Evolutionary conservation across 2,113 vertebrate species (phyloP).

Genomic region (Malurus elegans): DNA sequence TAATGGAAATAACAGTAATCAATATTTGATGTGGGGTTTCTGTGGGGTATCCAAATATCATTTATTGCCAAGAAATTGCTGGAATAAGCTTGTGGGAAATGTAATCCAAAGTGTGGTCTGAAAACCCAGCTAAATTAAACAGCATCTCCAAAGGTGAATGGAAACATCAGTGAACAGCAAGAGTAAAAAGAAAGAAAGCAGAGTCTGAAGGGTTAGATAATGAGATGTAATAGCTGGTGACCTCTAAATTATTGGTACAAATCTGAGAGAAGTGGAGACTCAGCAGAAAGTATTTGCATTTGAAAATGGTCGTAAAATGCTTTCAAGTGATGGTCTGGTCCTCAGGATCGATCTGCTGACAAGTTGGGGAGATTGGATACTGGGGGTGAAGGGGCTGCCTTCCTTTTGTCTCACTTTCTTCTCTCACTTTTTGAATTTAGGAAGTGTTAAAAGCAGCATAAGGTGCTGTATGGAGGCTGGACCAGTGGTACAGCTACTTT

Average conservation of each 20-base stretch:
- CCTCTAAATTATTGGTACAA: conserved; percentile 4
- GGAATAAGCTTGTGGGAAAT: neutral
- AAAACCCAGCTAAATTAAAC: neutral
- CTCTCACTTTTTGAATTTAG: neutral
- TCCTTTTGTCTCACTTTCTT: neutral
- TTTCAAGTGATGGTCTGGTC: neutral
- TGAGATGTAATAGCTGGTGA: conserved; percentile 20
- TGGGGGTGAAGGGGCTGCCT: neutral
- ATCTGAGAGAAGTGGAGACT: neutral
- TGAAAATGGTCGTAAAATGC: neutral
- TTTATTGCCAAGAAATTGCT: conserved; percentile 9
- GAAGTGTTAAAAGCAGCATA: neutral
- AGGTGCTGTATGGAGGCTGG: neutral
- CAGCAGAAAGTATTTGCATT: neutral
- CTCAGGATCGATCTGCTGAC: neutral
- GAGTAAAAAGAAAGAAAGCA: neutral
- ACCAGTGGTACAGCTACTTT: neutral
- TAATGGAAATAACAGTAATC: conserved; percentile 4
- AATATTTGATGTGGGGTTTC: conserved; percentile 30
- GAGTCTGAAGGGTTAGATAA: conserved; percentile 3
- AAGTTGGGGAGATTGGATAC: neutral
- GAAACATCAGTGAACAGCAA: neutral
- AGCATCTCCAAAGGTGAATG: neutral
- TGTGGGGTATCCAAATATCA: conserved; percentile 32
- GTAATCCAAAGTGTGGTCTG: neutral